These are phyloP conservation scores for Porites cylindrica DNA, from an alignment of 92 coral and sea anemone genomes.

Conservation along the genomic window DNA sequence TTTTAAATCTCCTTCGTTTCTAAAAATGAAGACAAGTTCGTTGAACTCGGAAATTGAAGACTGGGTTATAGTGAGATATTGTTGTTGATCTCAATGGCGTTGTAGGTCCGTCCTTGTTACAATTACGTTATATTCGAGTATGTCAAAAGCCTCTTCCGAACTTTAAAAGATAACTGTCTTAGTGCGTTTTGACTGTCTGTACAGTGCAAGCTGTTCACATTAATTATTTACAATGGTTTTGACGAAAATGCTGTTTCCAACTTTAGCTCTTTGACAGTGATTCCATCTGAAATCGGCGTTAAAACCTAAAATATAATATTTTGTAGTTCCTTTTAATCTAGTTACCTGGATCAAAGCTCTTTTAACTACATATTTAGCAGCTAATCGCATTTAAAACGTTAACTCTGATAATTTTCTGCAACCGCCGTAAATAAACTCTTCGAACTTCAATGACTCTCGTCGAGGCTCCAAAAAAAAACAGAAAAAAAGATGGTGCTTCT, in stretches of 20 bases:
- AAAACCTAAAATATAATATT: neutral
- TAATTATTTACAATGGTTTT: too few species aligned
- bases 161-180: neutral
- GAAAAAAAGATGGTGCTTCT: too few species aligned
- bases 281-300: neutral
- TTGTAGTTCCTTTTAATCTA: neutral
- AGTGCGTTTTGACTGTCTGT: neutral
- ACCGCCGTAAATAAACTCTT: too few species aligned
- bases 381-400: too few species aligned
- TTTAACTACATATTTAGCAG: too few species aligned
- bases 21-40: neutral
- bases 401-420: too few species aligned
- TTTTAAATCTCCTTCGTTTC: neutral
- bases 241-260: neutral
- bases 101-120: neutral
- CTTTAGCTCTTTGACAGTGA: neutral
- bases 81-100: neutral
- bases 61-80: too few species aligned
- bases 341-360: neutral
- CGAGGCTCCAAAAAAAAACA: too few species aligned
- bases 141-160: neutral
- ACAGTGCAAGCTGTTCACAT: neutral
- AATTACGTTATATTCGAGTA: neutral
- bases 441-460: too few species aligned
- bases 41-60: neutral